Evolutionary conservation across 1,140 invertebrate species (phyloP).

Genomic region (Brachionus angularis): DNA sequence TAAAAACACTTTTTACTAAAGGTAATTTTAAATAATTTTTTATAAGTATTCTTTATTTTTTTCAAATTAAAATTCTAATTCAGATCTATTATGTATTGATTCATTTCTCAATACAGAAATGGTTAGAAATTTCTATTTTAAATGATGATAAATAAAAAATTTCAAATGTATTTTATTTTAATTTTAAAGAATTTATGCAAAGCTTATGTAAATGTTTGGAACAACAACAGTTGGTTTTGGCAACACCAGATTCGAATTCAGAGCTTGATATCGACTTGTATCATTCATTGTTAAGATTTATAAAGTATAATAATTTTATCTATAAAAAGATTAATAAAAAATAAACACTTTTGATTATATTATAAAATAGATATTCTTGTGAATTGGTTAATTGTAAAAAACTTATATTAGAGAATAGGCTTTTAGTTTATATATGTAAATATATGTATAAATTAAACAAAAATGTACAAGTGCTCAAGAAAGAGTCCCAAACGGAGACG

Average conservation of each 20-base stretch:
- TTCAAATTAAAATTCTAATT: background rate
- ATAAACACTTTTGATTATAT: background rate
- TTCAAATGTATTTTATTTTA: background rate
- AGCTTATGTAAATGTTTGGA: constrained; percentile 15
- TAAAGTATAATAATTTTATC: background rate
- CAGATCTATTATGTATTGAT: background rate
- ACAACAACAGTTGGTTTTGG: constrained; percentile 4
- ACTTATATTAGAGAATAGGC: constrained; percentile 14
- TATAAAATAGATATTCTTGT: constrained; percentile 2
- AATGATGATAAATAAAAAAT: no score
- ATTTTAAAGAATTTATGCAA: constrained; percentile 5
- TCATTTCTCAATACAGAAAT: background rate
- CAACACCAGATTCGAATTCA: background rate
- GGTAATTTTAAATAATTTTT: constrained; percentile 2
- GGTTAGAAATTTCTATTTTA: no score
- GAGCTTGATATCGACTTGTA: constrained; percentile 33
- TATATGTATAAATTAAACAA: constrained; percentile 43
- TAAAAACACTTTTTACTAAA: constrained; percentile 1
- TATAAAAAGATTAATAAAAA: background rate
- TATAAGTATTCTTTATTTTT: no score
- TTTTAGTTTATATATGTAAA: constrained; percentile 23
- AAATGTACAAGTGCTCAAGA: background rate
- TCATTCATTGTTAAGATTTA: constrained; percentile 30
- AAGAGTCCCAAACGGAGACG: background rate
- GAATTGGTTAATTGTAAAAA: constrained; percentile 14